A percentile compares a stretch with the other conserved stretches of the same genome.
Conservation (phyloP, 2,797 vertebrate species). For the Bradypodion ventrale region DNA sequence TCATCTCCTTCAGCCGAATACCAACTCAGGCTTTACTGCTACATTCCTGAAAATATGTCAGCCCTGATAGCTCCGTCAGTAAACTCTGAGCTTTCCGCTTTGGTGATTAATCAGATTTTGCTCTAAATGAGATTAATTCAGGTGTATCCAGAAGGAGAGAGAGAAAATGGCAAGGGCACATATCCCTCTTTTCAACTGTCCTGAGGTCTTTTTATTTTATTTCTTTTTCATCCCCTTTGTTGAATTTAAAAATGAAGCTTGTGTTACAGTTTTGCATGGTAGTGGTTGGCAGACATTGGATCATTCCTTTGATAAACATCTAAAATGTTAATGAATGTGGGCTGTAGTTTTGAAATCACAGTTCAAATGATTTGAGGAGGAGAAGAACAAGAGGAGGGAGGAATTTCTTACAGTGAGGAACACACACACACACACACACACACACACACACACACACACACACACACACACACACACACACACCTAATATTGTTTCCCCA, state of each 20-base stretch:
- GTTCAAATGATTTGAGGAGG: conserved; percentile 75
- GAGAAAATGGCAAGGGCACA: conserved; percentile 71
- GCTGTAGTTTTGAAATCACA: conserved; percentile 70
- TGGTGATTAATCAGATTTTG: conserved; percentile 78
- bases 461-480: conserved; percentile 66
- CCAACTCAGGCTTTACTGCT: conserved; percentile 40
- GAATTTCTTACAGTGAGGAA: conserved; percentile 72
- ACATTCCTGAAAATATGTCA: conserved; percentile 61
- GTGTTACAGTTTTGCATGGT: conserved; percentile 77
- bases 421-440: conserved; percentile 66
- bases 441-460: conserved; percentile 45
- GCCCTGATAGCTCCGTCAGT: conserved; percentile 60
- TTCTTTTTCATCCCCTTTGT: conserved; percentile 51
- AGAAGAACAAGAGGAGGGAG: no score
- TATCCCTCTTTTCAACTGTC: conserved; percentile 70
- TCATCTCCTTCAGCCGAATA: conserved; percentile 46
- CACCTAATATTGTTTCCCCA: conserved; percentile 74
- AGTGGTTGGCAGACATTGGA: conserved; percentile 77
- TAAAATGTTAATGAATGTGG: conserved; percentile 81
- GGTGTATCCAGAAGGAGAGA: conserved; percentile 72
- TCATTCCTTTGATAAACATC: conserved; percentile 82
- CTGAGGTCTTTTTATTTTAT: conserved; percentile 58
- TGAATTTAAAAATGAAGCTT: conserved; percentile 80
- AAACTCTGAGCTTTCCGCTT: conserved; percentile 70
- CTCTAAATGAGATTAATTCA: conserved; percentile 79